These are phyloP conservation scores for Phyllostomus discolor DNA, from an alignment of 2,113 vertebrate species.

Conservation along the genomic window DNA sequence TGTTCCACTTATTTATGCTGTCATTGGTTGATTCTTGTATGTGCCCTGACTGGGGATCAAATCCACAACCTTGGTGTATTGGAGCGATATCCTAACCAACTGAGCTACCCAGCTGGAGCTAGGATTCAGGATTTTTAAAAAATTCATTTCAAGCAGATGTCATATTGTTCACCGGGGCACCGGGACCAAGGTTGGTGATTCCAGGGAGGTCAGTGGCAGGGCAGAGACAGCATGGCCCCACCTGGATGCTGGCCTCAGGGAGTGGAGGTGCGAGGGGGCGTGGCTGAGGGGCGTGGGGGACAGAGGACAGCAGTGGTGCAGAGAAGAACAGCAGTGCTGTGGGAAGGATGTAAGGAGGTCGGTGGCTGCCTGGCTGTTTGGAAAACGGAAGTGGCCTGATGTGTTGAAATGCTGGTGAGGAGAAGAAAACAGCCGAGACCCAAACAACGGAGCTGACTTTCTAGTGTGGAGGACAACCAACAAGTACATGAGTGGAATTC, in stretches of 20 bases:
- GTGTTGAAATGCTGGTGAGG: not conserved
- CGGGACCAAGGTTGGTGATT: not conserved
- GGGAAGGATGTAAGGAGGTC: no score
- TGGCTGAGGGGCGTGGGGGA: not conserved
- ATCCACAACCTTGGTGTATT: no score
- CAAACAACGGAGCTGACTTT: not conserved
- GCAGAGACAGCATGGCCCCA: not conserved
- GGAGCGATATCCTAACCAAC: no score
- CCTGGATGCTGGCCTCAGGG: accelerated
- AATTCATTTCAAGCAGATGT: not conserved
- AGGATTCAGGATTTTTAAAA: no score
- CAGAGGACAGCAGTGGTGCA: no score
- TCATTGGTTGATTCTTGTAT: no score
- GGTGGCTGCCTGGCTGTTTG: not conserved
- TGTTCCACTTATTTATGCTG: no score
- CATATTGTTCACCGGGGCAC: not conserved
- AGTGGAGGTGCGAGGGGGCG: accelerated
- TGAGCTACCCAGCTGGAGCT: no score
- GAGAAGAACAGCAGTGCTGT: not conserved
- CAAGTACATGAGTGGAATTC: not conserved
- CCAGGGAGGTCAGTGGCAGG: not conserved
- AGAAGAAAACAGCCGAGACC: not conserved
- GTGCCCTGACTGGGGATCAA: no score
- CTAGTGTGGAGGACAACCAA: not conserved
- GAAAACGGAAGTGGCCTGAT: not conserved